phyloP scores from a whole-genome alignment of 2,888 invertebrate genomes.

The Amorpha juglandis region DNA sequence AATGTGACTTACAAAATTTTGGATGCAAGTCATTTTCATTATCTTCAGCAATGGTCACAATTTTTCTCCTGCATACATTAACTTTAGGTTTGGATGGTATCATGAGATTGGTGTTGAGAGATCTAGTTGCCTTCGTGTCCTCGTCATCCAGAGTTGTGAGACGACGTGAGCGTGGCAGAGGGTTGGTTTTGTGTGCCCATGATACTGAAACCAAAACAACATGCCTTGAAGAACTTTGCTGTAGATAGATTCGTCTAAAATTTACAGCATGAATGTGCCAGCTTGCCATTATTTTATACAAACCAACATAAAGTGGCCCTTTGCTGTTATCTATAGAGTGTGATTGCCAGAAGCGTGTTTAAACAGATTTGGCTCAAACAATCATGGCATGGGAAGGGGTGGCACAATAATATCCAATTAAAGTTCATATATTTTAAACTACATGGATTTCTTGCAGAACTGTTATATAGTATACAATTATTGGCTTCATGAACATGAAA shows the following conservation, averaged over 20 bases:
- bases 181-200: conserved; percentile 57
- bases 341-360: too few species aligned
- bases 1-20: conserved; percentile 59
- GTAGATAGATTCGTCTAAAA: not conserved
- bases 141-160: conserved; percentile 63
- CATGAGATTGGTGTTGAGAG: conserved; percentile 50
- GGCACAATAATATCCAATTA: too few species aligned
- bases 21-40: conserved; percentile 59
- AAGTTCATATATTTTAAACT: too few species aligned
- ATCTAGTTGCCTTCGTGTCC: conserved; percentile 49
- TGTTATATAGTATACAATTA: too few species aligned
- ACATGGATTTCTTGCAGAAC: too few species aligned
- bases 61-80: conserved; percentile 60
- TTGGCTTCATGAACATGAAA: too few species aligned
- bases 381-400: too few species aligned
- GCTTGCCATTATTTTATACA: too few species aligned
- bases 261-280: too few species aligned
- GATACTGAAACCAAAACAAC: conserved; percentile 46
- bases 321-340: too few species aligned
- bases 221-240: conserved; percentile 11
- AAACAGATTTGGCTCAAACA: too few species aligned
- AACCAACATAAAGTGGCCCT: too few species aligned
- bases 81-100: conserved; percentile 46
- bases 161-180: conserved; percentile 63
- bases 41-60: conserved; percentile 70